Evolutionary conservation across 2,113 vertebrate genomes (phyloP), one percentile per base, ranked within the genome.

Genomic region (Chauna torquata): DNA sequence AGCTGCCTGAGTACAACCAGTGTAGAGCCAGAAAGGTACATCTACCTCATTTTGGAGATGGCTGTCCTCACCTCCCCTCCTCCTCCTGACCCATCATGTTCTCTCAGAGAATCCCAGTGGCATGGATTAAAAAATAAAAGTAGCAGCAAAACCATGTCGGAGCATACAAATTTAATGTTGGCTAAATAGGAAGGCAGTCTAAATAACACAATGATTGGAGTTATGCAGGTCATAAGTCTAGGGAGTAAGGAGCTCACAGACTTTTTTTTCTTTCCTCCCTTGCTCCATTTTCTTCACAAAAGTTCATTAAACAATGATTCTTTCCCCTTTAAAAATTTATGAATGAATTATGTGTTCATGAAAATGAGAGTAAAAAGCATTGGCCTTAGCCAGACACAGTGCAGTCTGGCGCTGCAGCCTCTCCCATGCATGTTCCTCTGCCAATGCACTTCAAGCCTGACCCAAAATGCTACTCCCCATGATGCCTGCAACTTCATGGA

Each of bases 271-370:
- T 71, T 85, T 80, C 74, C 42, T 93, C 42, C 16, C 40, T 81
- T 69, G 27, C 25, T 88, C 62, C 2, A 2, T 88, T 92, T 93
- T 86, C 90, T 70, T 95, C 79, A 81, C 40, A 78, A 57, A 96
- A 93, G 82, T 94, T 96, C 95, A 96, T 96, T 97, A 97, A 96
- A 94, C 92, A 92, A 96, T 86, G 82, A 91, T 93, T 96, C 72
- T 71, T 57, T 65, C 30, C 1, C 36, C 34, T 90, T 96, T 49
- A 96, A 96, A 96, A 88, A 88, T 94, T 78, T 77, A 95, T 89
- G 71, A 88, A 94, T 71, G 78, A 90, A 81, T 68, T n/a, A 55
- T 59, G 15, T 57, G 59, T 27, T 95, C 69, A 44, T n/a, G n/a
- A 94, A 92, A 88, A 90, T 61, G 69, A 93, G 89, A 96, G 64